phyloP scores from a whole-genome alignment of 37 sponge, comb jelly and placozoan genomes.

The Beroe ovata region DNA sequence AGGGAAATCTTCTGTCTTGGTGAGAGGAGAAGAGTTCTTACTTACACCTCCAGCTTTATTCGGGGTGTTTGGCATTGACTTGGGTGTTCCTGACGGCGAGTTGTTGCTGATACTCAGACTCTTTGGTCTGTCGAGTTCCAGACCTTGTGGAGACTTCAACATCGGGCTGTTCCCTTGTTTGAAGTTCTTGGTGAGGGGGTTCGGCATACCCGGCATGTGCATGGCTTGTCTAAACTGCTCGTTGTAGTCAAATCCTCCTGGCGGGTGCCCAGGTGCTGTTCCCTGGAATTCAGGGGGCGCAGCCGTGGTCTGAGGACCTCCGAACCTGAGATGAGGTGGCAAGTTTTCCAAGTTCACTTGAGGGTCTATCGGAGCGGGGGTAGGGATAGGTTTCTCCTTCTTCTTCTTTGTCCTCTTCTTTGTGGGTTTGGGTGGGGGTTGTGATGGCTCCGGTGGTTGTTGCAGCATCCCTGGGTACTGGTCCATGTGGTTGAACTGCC shows the following conservation, averaged over 20 bases:
- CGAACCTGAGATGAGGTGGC: slow-evolving; percentile 48
- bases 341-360: slow-evolving; percentile 54
- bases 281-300: slow-evolving; percentile 24
- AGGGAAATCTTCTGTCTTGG: neutral
- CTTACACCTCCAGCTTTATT: slow-evolving; percentile 38
- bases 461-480: slow-evolving; percentile 13
- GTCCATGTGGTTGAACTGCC: slow-evolving; percentile 41
- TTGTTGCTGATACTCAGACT: slow-evolving; percentile 34
- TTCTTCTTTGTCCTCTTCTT: slow-evolving; percentile 65
- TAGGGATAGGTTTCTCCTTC: neutral
- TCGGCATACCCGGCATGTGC: slow-evolving; percentile 33
- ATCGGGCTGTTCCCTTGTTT: slow-evolving; percentile 42
- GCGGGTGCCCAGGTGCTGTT: slow-evolving; percentile 4
- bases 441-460: slow-evolving; percentile 33
- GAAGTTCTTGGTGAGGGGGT: slow-evolving; percentile 53
- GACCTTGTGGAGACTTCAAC: slow-evolving; percentile 32
- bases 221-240: slow-evolving; percentile 47
- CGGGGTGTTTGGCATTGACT: slow-evolving; percentile 36
- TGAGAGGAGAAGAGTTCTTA: slow-evolving; percentile 55
- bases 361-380: neutral
- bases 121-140: slow-evolving; percentile 42
- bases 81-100: slow-evolving; percentile 25
- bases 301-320: slow-evolving; percentile 3
- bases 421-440: slow-evolving; percentile 46
- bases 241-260: slow-evolving; percentile 27